Percentiles rank a stretch among this genome's conserved stretches.
Conservation (phyloP, 1,140 invertebrate genomes). For the Drosophila ficusphila region DNA sequence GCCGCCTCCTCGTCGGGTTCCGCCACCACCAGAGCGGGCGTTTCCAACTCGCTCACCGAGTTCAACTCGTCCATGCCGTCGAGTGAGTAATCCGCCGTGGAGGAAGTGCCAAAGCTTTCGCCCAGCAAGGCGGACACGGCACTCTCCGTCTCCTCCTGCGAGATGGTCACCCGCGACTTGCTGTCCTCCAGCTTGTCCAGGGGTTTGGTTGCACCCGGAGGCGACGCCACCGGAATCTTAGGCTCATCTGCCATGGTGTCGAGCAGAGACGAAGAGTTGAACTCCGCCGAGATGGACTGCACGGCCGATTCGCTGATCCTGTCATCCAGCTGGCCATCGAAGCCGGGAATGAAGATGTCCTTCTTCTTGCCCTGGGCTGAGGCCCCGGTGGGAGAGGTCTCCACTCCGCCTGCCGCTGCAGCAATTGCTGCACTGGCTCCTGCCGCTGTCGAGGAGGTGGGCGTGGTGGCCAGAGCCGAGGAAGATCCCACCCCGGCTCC, state of each 20-base stretch:
- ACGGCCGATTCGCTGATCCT: constrained; percentile 92
- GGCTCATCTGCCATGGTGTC: constrained; percentile 84
- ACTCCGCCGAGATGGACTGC: constrained; percentile 88
- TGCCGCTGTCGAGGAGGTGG: constrained; percentile 59
- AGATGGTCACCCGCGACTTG: constrained; percentile 92
- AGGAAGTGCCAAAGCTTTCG: constrained; percentile 90
- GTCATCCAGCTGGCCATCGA: constrained; percentile 88
- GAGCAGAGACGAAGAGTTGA: constrained; percentile 69
- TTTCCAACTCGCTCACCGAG: constrained; percentile 49
- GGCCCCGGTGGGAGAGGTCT: constrained; percentile 41
- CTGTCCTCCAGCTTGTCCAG: constrained; percentile 87
- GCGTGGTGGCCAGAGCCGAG: constrained; percentile 62
- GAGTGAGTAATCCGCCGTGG: constrained; percentile 86
- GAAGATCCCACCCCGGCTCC: constrained; percentile 11
- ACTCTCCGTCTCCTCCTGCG: constrained; percentile 96
- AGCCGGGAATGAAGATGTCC: constrained; percentile 89
- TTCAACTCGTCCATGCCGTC: constrained; percentile 84
- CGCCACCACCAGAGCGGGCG: constrained; percentile 41
- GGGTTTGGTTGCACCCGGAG: constrained; percentile 77
- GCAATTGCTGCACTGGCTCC: constrained; percentile 19
- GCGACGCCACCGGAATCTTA: constrained; percentile 82
- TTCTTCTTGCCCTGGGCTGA: constrained; percentile 83
- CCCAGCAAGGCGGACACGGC: constrained; percentile 94
- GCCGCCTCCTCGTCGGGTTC: constrained; percentile 78
- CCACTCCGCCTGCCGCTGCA: constrained; percentile 15